These are phyloP conservation scores for Oithona nana DNA, from an alignment of 2,888 invertebrate species.

Conservation along the genomic window DNA sequence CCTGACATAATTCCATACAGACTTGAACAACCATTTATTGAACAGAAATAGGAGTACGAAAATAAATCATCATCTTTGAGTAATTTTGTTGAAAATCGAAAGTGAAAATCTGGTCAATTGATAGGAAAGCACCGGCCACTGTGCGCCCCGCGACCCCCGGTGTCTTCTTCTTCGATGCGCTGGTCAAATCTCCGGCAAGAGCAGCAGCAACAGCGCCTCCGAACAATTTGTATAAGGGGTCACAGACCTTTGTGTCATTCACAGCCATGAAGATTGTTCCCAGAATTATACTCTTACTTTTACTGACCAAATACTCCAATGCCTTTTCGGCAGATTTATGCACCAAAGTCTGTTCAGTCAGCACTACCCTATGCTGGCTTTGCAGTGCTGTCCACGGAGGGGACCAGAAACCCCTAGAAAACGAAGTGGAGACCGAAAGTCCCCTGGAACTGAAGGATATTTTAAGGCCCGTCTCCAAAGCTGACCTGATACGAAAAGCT, in stretches of 20 bases:
- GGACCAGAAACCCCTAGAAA: background rate
- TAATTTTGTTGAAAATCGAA: no score
- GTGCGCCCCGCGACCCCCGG: no score
- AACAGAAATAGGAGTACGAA: no score
- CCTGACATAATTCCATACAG: no score
- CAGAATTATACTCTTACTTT: background rate
- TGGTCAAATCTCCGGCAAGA: no score
- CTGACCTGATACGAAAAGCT: background rate
- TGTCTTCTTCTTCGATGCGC: no score
- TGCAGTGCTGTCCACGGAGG: background rate
- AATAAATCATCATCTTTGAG: no score
- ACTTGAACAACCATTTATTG: no score
- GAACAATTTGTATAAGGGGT: background rate
- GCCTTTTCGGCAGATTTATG: background rate
- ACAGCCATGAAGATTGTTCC: background rate
- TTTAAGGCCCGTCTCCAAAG: background rate
- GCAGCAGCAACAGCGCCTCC: no score
- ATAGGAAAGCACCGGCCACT: no score
- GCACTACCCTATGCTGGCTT: background rate
- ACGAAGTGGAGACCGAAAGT: background rate
- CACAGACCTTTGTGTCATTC: background rate
- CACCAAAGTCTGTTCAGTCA: background rate
- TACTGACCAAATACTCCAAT: background rate
- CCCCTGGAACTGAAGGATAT: background rate
- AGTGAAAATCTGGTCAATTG: no score